Base-by-base conservation (phyloP, 2,888 invertebrate species). In the Bellardia bayeri region DNA sequence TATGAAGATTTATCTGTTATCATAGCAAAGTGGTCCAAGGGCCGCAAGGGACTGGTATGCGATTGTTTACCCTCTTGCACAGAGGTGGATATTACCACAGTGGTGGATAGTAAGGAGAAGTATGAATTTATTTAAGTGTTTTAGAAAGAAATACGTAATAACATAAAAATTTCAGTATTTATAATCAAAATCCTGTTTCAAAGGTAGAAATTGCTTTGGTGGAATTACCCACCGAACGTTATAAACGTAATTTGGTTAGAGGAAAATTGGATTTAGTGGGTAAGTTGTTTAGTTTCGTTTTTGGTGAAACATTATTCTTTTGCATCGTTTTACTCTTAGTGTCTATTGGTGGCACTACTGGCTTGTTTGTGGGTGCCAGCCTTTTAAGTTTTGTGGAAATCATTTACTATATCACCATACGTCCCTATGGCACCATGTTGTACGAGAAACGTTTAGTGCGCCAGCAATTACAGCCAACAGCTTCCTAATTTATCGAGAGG, bases 251-350 rank as follows among this genome's bases (percentile, higher is more conserved):
- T 91, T 96, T 97, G 6, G 96, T 97, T 0, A 94, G 96, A 87
- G 96, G 96, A 45, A 94, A 95, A 83, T 92, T 97, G 88, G 97
- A 97, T 94, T 94, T 97, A 92, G 96, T 96, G 1, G 96, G 96
- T 96, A 91, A 93, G 95, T 92, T 11, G 3, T 40, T 13, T 11
- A 8, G 6, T 49, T 64, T 63, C 16, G 2, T 23, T 56, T 23
- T 51, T 3, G 13, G 14, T 37, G 11, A 30, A 58, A n/a, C 5
- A 51, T 45, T 49, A 3, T 33, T 40, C 23, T 61, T 64, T 23
- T 49, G 37, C 2, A 51, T 40, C 23, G 11, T n/a, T 37, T 16
- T 49, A 42, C 13, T 69, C 94, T 76, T 91, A 96, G 96, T 96
- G 37, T 96, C 96, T 0, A 95, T 96, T 79, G 96, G 96, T 1